Conservation (phyloP, 2,797 vertebrate species). For the Ctenopoma kingsleyae region DNA sequence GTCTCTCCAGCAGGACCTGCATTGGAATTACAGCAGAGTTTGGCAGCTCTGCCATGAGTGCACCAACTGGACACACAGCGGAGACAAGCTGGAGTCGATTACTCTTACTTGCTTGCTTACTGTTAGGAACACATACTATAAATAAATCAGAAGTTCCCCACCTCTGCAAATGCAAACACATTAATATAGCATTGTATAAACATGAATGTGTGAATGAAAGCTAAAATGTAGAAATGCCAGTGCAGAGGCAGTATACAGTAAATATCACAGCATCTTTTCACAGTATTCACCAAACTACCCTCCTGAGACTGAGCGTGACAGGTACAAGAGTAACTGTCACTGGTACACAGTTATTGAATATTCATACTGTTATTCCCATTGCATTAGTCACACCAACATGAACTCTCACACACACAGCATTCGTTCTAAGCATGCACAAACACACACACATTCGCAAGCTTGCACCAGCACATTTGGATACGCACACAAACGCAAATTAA, state of each 20-base stretch:
- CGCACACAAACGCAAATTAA: conserved; percentile 21
- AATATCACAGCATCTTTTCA: conserved; percentile 26
- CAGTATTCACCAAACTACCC: conserved; percentile 31
- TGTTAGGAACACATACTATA: conserved; percentile 54
- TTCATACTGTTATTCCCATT: conserved; percentile 65
- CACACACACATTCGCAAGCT: conserved; percentile 21
- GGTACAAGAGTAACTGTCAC: conserved; percentile 74
- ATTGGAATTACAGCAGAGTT: conserved; percentile 63
- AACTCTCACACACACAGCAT: conserved; percentile 16
- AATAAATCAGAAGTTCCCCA: conserved; percentile 60
- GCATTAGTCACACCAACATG: conserved; percentile 52
- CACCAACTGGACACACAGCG: conserved; percentile 51
- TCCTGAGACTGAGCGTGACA: conserved; percentile 70
- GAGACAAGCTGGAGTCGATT: conserved; percentile 56
- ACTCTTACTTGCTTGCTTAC: conserved; percentile 29
- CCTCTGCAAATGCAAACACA: conserved; percentile 21
- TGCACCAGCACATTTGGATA: conserved; percentile 41
- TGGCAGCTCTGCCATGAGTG: conserved; percentile 49
- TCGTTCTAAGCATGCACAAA: not conserved
- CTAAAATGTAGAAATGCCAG: not conserved
- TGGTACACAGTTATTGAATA: conserved; percentile 75
- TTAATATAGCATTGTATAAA: conserved; percentile 34
- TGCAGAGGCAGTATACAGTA: conserved; percentile 9
- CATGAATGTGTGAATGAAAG: conserved; percentile 35
- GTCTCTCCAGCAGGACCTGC: conserved; percentile 56